Evolutionary conservation across 2,888 invertebrate species (phyloP).

Genomic region (Ophion costatus): DNA sequence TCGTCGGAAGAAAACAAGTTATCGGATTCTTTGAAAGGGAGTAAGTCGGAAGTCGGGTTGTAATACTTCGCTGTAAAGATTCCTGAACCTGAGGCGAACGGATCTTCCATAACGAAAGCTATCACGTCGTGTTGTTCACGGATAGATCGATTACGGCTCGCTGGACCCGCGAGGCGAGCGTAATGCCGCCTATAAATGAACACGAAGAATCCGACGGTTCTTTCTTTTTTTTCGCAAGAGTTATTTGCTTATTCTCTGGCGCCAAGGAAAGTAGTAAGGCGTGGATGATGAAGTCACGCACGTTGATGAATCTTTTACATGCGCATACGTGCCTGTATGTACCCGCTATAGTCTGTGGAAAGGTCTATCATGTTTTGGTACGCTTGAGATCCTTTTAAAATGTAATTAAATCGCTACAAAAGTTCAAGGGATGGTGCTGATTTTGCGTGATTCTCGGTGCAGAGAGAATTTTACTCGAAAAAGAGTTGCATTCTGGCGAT

Average conservation of each 20-base stretch:
- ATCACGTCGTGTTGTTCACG: conserved; percentile 6
- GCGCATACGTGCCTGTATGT: neutral
- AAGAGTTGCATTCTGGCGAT: neutral
- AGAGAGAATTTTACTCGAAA: neutral
- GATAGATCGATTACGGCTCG: conserved; percentile 42
- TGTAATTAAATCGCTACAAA: neutral
- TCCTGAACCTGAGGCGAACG: neutral
- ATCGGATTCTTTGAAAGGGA: neutral
- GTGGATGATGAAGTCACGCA: conserved; percentile 41
- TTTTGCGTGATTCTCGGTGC: neutral
- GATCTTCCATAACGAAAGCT: neutral
- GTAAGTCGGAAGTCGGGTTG: conserved; percentile 7
- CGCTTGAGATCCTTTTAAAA: neutral
- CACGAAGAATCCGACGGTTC: conserved; percentile 1
- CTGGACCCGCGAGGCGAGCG: conserved; percentile 25
- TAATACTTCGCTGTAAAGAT: conserved; percentile 1
- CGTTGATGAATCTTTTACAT: conserved; percentile 13
- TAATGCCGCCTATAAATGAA: neutral
- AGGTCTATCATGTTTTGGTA: neutral
- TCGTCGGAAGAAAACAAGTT: neutral
- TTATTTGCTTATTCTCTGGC: conserved; percentile 26
- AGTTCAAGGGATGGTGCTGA: neutral
- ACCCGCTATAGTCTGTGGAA: neutral
- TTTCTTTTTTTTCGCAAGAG: conserved; percentile 4
- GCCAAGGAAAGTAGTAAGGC: conserved; percentile 28